Percentiles rank a stretch among this genome's conserved stretches.
Conservation (phyloP, 2,797 vertebrate genomes). For the Pterois miles region DNA sequence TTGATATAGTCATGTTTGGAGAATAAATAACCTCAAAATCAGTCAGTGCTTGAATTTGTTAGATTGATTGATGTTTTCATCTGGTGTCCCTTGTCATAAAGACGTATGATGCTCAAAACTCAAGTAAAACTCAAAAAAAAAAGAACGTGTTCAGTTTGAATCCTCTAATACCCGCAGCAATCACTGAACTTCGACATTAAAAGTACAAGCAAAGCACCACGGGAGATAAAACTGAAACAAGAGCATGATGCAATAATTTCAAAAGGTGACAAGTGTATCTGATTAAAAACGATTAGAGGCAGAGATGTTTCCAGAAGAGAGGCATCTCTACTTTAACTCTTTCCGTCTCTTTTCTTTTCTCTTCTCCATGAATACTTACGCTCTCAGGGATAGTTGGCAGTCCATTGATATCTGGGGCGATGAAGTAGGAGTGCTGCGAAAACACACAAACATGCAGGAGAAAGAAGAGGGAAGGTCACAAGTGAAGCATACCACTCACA, state of each 20-base stretch:
- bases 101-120: background rate
- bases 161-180: conserved; percentile 49
- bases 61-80: conserved; percentile 7
- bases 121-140: conserved; percentile 46
- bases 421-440: conserved; percentile 94
- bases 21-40: conserved; percentile 2
- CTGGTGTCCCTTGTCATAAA: conserved; percentile 8
- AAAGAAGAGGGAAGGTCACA: conserved; percentile 76
- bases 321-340: conserved; percentile 63
- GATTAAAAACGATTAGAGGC: conserved; percentile 76
- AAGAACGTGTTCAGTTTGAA: conserved; percentile 44
- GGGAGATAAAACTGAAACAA: conserved; percentile 71
- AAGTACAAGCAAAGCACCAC: conserved; percentile 56
- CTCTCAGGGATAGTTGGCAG: conserved; percentile 98
- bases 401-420: conserved; percentile 94
- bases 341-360: conserved; percentile 43
- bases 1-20: background rate
- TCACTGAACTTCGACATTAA: conserved; percentile 65
- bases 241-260: conserved; percentile 77
- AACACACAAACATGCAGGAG: conserved; percentile 77
- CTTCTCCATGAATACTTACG: conserved; percentile 86
- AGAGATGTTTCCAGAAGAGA: conserved; percentile 65
- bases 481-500: conserved; percentile 72
- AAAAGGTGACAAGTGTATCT: conserved; percentile 76
- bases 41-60: conserved; percentile 7